phyloP scores from a whole-genome alignment of 2,888 invertebrate genomes.

The Atethmia centrago region DNA sequence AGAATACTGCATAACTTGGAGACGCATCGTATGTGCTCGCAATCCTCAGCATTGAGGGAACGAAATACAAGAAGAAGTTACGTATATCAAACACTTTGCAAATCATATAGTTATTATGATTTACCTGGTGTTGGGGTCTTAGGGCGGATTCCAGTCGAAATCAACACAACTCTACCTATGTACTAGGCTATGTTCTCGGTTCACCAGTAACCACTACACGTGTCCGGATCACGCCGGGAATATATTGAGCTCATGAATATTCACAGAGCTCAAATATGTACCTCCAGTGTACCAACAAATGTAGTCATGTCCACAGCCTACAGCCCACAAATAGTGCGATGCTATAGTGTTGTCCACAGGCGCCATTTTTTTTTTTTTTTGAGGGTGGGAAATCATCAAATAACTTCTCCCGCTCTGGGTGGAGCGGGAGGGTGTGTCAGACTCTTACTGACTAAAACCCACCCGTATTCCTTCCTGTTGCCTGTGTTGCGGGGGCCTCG shows the following conservation, averaged over 20 bases:
- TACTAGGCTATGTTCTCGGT: neutral
- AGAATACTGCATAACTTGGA: neutral
- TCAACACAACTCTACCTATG: neutral
- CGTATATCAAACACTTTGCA: too few relatives aligned
- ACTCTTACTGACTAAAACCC: too few relatives aligned
- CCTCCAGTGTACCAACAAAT: neutral
- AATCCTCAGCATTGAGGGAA: neutral
- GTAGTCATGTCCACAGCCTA: neutral
- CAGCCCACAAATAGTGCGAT: neutral
- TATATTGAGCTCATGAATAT: constrained; percentile 40
- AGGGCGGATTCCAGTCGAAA: too few relatives aligned
- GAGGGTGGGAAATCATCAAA: too few relatives aligned
- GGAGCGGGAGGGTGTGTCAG: too few relatives aligned
- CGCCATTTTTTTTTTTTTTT: too few relatives aligned
- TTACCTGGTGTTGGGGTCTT: neutral
- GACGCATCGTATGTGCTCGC: neutral
- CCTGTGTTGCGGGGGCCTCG: too few relatives aligned
- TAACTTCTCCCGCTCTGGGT: too few relatives aligned
- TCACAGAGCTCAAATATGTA: constrained; percentile 22
- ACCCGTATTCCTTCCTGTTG: too few relatives aligned
- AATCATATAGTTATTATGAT: too few relatives aligned
- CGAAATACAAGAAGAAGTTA: neutral
- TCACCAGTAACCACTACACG: neutral
- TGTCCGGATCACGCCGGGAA: constrained; percentile 6
- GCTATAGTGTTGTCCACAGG: constrained; percentile 11